Evolutionary conservation across 64 coral and sea anemone species (phyloP).

Genomic region (Stylophora pistillata): DNA sequence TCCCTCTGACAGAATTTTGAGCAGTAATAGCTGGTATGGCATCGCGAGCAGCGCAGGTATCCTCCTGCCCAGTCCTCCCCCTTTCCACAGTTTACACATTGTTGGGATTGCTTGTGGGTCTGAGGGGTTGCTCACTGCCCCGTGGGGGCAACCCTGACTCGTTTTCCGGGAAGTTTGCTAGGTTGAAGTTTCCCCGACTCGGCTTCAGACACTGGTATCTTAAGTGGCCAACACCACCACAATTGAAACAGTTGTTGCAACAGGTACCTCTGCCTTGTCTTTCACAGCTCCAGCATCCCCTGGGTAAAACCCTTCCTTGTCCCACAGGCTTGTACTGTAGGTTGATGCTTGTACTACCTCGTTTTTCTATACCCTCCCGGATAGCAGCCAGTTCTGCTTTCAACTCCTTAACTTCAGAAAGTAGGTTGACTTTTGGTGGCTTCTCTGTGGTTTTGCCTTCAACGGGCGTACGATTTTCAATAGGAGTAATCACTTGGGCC

Average conservation of each 20-base stretch:
- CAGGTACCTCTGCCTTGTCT: background rate
- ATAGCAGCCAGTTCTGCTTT: background rate
- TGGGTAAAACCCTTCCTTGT: background rate
- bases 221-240: background rate
- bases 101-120: too few species aligned
- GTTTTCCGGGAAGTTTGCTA: too few species aligned
- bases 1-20: too few species aligned
- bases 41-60: too few species aligned
- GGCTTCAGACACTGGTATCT: background rate
- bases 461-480: background rate
- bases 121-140: too few species aligned
- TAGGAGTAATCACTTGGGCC: background rate
- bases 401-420: slow-evolving; percentile 1
- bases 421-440: background rate
- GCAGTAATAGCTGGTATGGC: too few species aligned
- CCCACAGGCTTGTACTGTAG: background rate
- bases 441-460: background rate
- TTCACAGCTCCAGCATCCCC: background rate
- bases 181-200: too few species aligned
- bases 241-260: background rate
- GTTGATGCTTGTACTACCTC: background rate
- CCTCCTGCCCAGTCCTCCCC: too few species aligned
- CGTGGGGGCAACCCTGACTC: too few species aligned
- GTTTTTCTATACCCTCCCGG: background rate
- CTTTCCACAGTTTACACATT: too few species aligned